Conservation (phyloP, 1,140 invertebrate genomes). For the Drosophila bocki region DNA sequence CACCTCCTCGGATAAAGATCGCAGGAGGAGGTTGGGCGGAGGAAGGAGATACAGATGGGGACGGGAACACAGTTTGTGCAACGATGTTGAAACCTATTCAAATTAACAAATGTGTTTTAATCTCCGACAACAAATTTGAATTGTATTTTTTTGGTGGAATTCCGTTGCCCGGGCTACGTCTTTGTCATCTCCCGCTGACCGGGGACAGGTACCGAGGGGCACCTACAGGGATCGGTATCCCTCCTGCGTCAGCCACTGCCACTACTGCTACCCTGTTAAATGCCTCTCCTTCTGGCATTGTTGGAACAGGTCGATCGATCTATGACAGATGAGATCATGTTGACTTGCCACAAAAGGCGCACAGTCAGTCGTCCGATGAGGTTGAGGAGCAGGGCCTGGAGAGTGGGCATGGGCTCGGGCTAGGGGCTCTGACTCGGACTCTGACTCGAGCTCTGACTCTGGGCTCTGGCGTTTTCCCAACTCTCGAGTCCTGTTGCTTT, state of each 20-base stretch:
- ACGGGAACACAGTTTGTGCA: constrained; percentile 56
- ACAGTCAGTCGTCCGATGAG: constrained; percentile 34
- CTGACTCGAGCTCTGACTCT: constrained; percentile 10
- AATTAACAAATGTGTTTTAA: constrained; percentile 84
- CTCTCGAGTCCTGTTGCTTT: constrained; percentile 74
- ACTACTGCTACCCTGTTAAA: constrained; percentile 60
- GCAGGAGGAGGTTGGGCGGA: neutral
- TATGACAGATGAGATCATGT: constrained; percentile 84
- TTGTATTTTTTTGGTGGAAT: constrained; percentile 69
- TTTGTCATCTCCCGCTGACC: constrained; percentile 64
- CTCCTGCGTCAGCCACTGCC: constrained; percentile 56
- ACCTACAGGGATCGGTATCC: constrained; percentile 20
- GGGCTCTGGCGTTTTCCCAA: constrained; percentile 46
- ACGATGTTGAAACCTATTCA: constrained; percentile 76
- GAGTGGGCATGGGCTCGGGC: constrained; percentile 8
- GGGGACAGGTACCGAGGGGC: constrained; percentile 44
- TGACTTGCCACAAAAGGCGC: constrained; percentile 76
- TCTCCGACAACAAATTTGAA: constrained; percentile 81
- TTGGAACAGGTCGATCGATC: constrained; percentile 82
- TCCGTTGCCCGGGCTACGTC: constrained; percentile 19
- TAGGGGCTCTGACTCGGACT: neutral
- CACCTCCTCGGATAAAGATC: constrained; percentile 51
- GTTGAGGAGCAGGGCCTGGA: neutral
- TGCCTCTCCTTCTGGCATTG: constrained; percentile 58
- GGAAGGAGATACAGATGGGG: neutral